A percentile compares a stretch with the other conserved stretches of the same genome.
These are phyloP conservation scores for Empidonax alnorum DNA, from an alignment of 2,113 vertebrate genomes.

Conservation along the genomic window DNA sequence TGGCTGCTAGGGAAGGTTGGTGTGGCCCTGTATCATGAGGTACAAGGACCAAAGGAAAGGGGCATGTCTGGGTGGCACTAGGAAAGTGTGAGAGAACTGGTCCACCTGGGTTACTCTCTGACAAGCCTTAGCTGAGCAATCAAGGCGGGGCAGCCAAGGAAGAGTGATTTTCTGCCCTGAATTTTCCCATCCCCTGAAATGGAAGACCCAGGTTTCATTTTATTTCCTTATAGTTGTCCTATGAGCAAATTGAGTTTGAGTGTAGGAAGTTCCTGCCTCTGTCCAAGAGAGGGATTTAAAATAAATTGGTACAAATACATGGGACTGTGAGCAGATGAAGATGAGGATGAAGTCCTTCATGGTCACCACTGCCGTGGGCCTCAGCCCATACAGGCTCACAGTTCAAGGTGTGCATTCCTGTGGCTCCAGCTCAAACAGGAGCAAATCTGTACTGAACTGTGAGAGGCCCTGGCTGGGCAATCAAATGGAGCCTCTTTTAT, in stretches of 20 bases:
- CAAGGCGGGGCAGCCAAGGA: background rate
- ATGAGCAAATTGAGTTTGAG: background rate
- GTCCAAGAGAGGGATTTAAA: background rate
- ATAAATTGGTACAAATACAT: background rate
- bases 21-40: background rate
- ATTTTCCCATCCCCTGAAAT: background rate
- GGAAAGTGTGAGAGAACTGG: background rate
- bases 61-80: background rate
- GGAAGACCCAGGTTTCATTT: background rate
- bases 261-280: background rate
- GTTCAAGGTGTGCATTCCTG: background rate
- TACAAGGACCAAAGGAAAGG: background rate
- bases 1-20: background rate
- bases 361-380: background rate
- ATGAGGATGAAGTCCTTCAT: background rate
- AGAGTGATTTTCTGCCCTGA: background rate
- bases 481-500: background rate
- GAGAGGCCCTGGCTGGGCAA: background rate
- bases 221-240: background rate
- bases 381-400: background rate
- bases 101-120: background rate
- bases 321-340: background rate
- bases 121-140: background rate
- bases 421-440: background rate
- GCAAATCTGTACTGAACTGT: accelerated